Evolutionary conservation across 2,797 vertebrate genomes (phyloP).

Genomic region (Salarias fasciatus): DNA sequence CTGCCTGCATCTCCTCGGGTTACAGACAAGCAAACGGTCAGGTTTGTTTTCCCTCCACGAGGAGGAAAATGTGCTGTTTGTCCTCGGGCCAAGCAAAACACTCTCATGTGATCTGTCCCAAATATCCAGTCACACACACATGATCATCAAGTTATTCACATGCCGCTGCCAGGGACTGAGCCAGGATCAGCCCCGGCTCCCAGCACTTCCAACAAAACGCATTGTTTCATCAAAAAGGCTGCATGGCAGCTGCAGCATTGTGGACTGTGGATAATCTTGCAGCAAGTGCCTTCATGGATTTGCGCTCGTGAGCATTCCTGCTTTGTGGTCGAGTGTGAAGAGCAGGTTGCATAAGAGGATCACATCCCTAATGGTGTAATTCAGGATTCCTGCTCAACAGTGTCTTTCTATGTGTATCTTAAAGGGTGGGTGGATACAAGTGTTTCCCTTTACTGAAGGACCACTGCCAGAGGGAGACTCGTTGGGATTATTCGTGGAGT

Average conservation of each 20-base stretch:
- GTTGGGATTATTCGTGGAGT: slow-evolving; percentile 39
- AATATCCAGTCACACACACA: slow-evolving; percentile 61
- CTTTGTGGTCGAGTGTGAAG: slow-evolving; percentile 66
- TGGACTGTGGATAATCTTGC: slow-evolving; percentile 66
- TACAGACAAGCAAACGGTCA: slow-evolving; percentile 41
- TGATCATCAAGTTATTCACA: slow-evolving; percentile 59
- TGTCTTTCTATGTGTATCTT: slow-evolving; percentile 23
- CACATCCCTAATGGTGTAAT: slow-evolving; percentile 63
- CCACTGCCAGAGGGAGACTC: slow-evolving; percentile 26
- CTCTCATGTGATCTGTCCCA: slow-evolving; percentile 67
- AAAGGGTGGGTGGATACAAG: slow-evolving; percentile 41
- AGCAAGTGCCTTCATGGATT: slow-evolving; percentile 65
- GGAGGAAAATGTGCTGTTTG: slow-evolving; percentile 61
- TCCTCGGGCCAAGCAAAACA: slow-evolving; percentile 53
- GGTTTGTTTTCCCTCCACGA: slow-evolving; percentile 46
- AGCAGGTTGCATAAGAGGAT: slow-evolving; percentile 76
- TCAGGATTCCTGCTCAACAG: slow-evolving; percentile 49
- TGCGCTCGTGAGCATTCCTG: slow-evolving; percentile 53
- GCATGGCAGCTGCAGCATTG: slow-evolving; percentile 59
- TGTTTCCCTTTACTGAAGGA: slow-evolving; percentile 38
- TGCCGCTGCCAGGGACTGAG: slow-evolving; percentile 41
- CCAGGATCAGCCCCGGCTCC: slow-evolving; percentile 37
- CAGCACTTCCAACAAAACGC: slow-evolving; percentile 53
- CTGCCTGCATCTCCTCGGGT: slow-evolving; percentile 44
- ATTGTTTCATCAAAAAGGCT: slow-evolving; percentile 65